Conservation (phyloP, 2,113 vertebrate genomes). For the Notiomystis cincta region DNA sequence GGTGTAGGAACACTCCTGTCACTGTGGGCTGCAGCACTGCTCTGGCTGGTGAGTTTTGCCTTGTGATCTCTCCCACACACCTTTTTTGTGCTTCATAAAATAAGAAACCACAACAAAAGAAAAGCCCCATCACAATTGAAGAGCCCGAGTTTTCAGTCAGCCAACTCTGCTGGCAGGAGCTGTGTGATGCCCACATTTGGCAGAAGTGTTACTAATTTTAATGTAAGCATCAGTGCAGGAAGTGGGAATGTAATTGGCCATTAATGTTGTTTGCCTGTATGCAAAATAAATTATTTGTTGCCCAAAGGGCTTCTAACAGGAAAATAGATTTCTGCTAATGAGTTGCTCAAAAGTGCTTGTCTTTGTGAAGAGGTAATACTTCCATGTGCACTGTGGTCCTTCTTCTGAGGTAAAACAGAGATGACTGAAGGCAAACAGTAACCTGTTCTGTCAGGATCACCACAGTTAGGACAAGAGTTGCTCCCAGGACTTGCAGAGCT, state of each 20-base stretch:
- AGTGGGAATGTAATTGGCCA: constrained; percentile 41
- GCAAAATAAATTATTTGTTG: constrained; percentile 58
- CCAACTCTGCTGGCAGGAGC: neutral
- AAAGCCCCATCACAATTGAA: neutral
- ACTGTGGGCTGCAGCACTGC: neutral
- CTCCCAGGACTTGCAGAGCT: neutral
- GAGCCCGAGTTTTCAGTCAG: neutral
- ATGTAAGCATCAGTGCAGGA: constrained; percentile 40
- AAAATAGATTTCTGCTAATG: constrained; percentile 30
- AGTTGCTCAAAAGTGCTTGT: neutral
- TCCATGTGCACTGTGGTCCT: neutral
- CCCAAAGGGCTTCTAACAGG: constrained; percentile 46
- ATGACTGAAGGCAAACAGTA: neutral
- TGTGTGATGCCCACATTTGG: neutral
- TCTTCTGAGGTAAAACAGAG: neutral
- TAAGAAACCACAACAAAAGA: neutral
- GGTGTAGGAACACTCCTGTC: neutral
- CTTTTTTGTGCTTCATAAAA: neutral
- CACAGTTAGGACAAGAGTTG: neutral
- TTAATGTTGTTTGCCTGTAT: constrained; percentile 44
- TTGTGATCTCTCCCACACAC: neutral
- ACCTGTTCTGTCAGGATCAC: neutral
- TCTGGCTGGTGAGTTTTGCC: neutral
- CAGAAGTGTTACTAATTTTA: constrained; percentile 32
- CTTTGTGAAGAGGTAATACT: neutral